phyloP scores from a whole-genome alignment of 1,140 invertebrate species.

The Drosophila watanabei region DNA sequence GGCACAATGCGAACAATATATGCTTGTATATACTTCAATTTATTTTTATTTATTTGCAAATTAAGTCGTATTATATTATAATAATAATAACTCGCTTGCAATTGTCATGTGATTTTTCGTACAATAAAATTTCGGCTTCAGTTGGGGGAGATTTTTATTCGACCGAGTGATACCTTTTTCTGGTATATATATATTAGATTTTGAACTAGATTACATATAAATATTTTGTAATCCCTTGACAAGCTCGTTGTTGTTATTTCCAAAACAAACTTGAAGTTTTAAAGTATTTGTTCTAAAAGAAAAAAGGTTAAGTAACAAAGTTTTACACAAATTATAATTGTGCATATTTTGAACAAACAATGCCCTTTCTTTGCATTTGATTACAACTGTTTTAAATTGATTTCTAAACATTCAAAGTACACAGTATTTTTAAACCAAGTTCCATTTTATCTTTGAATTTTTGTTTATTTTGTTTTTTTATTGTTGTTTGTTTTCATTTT shows the following conservation, averaged over 20 bases:
- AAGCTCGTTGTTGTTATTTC: neutral
- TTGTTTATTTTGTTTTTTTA: constrained; percentile 27
- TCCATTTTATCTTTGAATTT: constrained; percentile 37
- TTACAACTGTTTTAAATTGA: neutral
- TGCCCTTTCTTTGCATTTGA: neutral
- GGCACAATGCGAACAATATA: constrained; percentile 63
- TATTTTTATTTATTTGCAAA: constrained; percentile 76
- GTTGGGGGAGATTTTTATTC: neutral
- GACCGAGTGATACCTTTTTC: constrained; percentile 12
- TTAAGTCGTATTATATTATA: constrained; percentile 48
- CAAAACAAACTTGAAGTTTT: neutral
- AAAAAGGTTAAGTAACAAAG: neutral
- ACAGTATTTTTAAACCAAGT: neutral
- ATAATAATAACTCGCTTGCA: constrained; percentile 49
- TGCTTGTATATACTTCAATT: constrained; percentile 67
- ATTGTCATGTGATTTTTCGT: constrained; percentile 73
- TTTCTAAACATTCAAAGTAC: neutral
- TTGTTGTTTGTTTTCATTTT: constrained; percentile 48
- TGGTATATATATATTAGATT: neutral
- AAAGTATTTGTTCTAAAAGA: neutral
- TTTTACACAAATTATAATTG: neutral
- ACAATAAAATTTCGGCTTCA: constrained; percentile 1
- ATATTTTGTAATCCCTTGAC: neutral
- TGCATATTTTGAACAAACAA: neutral
- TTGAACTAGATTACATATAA: neutral